Conservation (phyloP, 2,888 invertebrate genomes). For the Oeneis ivallda region DNA sequence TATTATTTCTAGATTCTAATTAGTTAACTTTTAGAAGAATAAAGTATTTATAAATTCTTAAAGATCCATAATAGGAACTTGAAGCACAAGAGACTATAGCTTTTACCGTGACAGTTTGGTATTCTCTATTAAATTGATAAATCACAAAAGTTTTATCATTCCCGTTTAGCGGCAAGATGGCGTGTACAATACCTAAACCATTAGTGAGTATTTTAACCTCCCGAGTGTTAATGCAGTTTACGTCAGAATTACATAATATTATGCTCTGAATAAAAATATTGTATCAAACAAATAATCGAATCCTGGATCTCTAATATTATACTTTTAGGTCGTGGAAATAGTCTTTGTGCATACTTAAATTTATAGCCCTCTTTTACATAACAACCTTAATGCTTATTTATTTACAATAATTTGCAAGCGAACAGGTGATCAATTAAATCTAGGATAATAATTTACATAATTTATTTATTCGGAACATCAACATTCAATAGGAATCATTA, state of each 20-base stretch:
- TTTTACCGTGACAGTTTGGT: too few species aligned
- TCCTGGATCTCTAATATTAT: constrained; percentile 31
- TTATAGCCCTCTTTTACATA: constrained; percentile 56
- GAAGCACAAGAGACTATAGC: too few species aligned
- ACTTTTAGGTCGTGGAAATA: constrained; percentile 35
- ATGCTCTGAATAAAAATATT: constrained; percentile 24
- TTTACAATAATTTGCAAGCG: constrained; percentile 73
- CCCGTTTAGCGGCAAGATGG: background rate
- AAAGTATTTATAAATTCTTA: too few species aligned
- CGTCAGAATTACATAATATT: constrained; percentile 6
- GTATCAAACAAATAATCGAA: constrained; percentile 31
- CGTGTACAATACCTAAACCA: background rate
- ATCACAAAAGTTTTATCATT: too few species aligned
- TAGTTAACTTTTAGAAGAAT: too few species aligned
- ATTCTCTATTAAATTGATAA: too few species aligned
- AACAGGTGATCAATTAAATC: constrained; percentile 54
- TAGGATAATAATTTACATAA: constrained; percentile 62
- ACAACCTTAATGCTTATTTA: constrained; percentile 64
- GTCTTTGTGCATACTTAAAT: constrained; percentile 70
- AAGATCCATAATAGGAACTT: too few species aligned
- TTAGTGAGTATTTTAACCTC: background rate
- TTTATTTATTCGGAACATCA: constrained; percentile 59
- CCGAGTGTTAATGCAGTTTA: too few species aligned
- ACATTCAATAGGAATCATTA: constrained; percentile 63
- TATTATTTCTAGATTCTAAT: too few species aligned